Evolutionary conservation across 2,888 invertebrate species (phyloP), one percentile per base, ranked within the genome.

Genomic region (Thelaira solivaga): DNA sequence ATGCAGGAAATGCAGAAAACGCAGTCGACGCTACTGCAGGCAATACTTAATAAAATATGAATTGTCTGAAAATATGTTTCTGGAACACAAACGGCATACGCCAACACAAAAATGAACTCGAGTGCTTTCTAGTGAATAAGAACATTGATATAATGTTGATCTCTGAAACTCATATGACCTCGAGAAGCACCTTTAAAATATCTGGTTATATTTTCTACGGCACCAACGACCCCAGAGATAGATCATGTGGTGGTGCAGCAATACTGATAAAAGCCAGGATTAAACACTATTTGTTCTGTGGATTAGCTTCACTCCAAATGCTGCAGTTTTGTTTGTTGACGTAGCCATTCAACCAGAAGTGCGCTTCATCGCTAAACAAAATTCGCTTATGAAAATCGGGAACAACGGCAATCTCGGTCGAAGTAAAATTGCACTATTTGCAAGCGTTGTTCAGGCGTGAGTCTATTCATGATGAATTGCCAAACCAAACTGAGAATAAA

Each of bases 51-150:
- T 10, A 53, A 10, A 20, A 16, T 8, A 36, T 53, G 6, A 53
- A 53, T 6, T 4, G 11, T 11, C 11, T 34, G 11, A 55, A 36
- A 53, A 34, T 53, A 34, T 53, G 53, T 34, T 53, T 34, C n/a
- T 34, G 53, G 53, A 34, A 53, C 53, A 34, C 34, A 20, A 53
- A 53, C 34, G 53, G 34, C 53, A 34, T 53, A 1, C 34, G 53
- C 53, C 57, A 57, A 41, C 57, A 57, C 1, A 57, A 57, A 41
- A 22, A 57, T 5, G 41, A 57, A 41, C 34, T 39, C 0, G 45
- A 45, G n/a, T 11, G 13, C n/a, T 45, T 45, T 20, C 45, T 45
- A 2, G n/a, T 4, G 6, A 10, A 11, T 3, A 22, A 45, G 8
- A 11, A 45, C 2, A 22, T 45, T 24, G 45, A 45, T n/a, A 11